These are phyloP conservation scores for Chloropsis hardwickii DNA, from an alignment of 2,113 vertebrate genomes.

Conservation along the genomic window DNA sequence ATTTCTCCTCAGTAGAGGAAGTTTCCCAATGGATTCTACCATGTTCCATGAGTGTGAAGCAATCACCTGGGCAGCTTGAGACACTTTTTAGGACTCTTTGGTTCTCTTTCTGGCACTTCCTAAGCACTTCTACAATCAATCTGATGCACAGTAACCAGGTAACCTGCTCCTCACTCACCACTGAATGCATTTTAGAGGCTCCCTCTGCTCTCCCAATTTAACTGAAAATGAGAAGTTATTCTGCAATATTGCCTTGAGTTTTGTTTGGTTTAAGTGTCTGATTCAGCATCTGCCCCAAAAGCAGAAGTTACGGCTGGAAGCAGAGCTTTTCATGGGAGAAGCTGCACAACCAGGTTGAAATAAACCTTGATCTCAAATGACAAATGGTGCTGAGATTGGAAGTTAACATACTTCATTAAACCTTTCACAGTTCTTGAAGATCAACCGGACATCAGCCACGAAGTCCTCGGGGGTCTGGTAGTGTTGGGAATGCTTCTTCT, in stretches of 20 bases:
- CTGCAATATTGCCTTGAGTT: neutral
- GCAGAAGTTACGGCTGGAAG: neutral
- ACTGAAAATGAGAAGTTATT: neutral
- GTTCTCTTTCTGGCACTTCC: neutral
- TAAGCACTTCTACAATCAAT: neutral
- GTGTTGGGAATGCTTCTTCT: slow-evolving; percentile 89
- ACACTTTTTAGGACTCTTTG: neutral
- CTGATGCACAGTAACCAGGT: neutral
- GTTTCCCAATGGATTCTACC: neutral
- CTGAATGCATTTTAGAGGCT: neutral
- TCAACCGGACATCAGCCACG: slow-evolving; percentile 91
- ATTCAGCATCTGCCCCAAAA: neutral
- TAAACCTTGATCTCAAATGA: neutral
- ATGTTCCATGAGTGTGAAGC: neutral
- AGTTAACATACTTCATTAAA: slow-evolving; percentile 98
- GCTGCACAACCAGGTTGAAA: neutral
- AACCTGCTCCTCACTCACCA: neutral
- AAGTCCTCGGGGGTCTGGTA: slow-evolving; percentile 90
- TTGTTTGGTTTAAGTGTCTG: neutral
- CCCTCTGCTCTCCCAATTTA: neutral
- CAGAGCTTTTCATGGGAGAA: neutral
- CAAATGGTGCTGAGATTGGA: slow-evolving; percentile 47
- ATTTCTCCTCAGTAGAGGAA: neutral
- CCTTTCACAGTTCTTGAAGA: slow-evolving; percentile 98
- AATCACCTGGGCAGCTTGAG: neutral